phyloP scores from a whole-genome alignment of 2,888 invertebrate genomes.

The Dolichopus griseipennis region DNA sequence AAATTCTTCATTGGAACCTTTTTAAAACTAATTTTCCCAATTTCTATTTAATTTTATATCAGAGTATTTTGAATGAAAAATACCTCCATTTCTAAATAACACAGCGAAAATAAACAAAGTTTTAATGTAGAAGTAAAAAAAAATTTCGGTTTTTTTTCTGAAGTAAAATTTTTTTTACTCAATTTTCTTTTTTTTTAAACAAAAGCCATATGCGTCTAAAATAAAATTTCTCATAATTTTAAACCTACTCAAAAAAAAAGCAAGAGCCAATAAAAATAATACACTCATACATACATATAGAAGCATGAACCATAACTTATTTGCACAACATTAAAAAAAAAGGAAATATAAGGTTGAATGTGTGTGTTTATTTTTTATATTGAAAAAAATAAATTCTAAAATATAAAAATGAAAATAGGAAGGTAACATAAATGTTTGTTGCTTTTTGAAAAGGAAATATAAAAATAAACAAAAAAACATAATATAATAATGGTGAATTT shows the following conservation, averaged over 20 bases:
- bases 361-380: not conserved
- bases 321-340: not conserved
- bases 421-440: constrained; percentile 2
- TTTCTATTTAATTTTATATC: too few relatives aligned
- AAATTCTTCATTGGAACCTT: too few relatives aligned
- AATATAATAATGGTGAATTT: not conserved
- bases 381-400: not conserved
- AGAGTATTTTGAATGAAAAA: too few relatives aligned
- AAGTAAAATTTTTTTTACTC: not conserved
- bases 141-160: too few relatives aligned
- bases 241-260: not conserved
- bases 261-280: too few relatives aligned
- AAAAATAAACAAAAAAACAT: not conserved
- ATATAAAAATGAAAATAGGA: too few relatives aligned
- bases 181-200: not conserved
- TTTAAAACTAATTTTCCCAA: too few relatives aligned
- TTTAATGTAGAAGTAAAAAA: too few relatives aligned
- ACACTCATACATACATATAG: too few relatives aligned
- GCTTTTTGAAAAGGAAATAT: not conserved
- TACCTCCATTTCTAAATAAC: too few relatives aligned
- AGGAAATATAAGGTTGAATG: not conserved
- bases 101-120: too few relatives aligned
- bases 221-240: not conserved
- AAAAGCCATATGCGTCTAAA: not conserved
- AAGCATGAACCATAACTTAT: not conserved